phyloP scores from a whole-genome alignment of 2,113 vertebrate species.

The Dolichallabes microphthalmus region DNA sequence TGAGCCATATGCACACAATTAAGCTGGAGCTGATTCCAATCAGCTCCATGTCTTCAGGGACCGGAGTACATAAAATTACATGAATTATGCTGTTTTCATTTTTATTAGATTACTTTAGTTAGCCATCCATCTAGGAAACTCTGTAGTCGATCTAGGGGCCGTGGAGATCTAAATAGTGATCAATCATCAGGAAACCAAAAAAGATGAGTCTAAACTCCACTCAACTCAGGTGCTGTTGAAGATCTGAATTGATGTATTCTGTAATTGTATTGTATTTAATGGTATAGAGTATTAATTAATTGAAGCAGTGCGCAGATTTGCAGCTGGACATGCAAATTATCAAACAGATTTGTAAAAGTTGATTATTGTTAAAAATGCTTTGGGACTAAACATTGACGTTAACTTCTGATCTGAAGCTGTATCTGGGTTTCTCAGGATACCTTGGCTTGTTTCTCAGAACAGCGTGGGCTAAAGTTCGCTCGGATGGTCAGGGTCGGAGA shows the following conservation, averaged over 20 bases:
- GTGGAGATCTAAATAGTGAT: not conserved
- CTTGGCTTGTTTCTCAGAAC: not conserved
- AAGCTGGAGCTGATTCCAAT: too few relatives aligned
- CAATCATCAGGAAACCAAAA: not conserved
- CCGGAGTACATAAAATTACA: too few relatives aligned
- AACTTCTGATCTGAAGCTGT: not conserved
- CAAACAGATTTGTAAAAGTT: not conserved
- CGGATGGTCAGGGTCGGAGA: constrained; percentile 58
- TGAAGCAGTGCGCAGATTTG: not conserved
- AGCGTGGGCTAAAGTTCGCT: not conserved
- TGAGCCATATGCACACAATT: too few relatives aligned
- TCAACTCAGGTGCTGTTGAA: not conserved
- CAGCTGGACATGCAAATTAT: not conserved
- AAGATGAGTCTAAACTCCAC: not conserved
- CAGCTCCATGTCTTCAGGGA: too few relatives aligned
- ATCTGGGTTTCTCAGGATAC: not conserved
- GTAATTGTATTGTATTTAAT: not conserved
- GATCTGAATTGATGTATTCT: too few relatives aligned
- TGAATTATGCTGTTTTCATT: too few relatives aligned
- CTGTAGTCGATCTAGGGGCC: too few relatives aligned
- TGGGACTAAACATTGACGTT: not conserved
- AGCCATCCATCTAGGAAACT: too few relatives aligned
- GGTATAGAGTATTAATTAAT: not conserved
- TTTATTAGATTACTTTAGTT: too few relatives aligned
- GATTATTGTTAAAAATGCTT: not conserved